Conservation (phyloP, 1,140 invertebrate species). For the Leptopilina clavipes region DNA sequence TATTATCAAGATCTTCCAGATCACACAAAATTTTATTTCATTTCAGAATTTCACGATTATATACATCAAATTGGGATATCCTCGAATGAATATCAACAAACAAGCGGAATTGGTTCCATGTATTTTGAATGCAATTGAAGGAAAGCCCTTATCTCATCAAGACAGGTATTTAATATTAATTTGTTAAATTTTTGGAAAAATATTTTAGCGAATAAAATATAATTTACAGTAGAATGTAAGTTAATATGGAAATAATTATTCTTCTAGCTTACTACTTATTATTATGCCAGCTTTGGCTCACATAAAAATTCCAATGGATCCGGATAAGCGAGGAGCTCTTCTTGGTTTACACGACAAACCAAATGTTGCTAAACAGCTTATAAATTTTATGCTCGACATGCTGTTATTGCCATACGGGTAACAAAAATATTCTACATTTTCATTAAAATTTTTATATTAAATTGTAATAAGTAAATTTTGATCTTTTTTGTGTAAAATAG, state of each 20-base stretch:
- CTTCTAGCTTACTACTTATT: conserved; percentile 83
- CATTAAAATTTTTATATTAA: too few relatives aligned
- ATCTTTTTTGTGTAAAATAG: conserved; percentile 38
- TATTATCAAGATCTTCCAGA: conserved; percentile 1
- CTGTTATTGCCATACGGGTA: conserved; percentile 91
- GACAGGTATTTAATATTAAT: conserved; percentile 80
- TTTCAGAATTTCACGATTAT: conserved; percentile 95
- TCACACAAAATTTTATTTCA: conserved; percentile 35
- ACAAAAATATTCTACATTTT: conserved; percentile 39
- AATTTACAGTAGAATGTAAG: too few relatives aligned
- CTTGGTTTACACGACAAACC: conserved; percentile 78
- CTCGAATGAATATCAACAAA: conserved; percentile 83
- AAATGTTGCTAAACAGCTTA: conserved; percentile 80
- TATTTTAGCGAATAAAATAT: conserved; percentile 38
- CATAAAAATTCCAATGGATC: conserved; percentile 80
- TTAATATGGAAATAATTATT: conserved; percentile 32
- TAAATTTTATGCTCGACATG: conserved; percentile 88
- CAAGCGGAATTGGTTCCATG: conserved; percentile 86
- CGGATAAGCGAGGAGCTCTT: conserved; percentile 77
- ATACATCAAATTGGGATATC: conserved; percentile 94
- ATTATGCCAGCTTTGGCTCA: conserved; percentile 87
- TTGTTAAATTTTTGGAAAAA: too few relatives aligned
- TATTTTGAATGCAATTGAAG: conserved; percentile 86
- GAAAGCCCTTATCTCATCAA: conserved; percentile 89
- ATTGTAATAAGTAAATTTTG: too few relatives aligned